These are phyloP conservation scores for Chionodraco myersi DNA, from an alignment of 2,113 vertebrate species.

Conservation along the genomic window DNA sequence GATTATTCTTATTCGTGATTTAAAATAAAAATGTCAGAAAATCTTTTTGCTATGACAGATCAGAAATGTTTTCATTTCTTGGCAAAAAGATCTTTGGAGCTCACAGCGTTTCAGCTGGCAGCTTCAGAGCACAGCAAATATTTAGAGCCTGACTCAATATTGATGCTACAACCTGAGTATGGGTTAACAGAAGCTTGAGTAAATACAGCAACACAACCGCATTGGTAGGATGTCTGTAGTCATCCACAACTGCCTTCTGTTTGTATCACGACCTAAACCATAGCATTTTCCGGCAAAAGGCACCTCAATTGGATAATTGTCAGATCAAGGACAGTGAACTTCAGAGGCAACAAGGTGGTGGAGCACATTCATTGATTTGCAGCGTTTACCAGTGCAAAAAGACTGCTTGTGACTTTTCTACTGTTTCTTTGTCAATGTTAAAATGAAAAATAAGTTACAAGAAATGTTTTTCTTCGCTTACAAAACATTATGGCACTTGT, in stretches of 20 bases:
- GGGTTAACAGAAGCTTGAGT: slow-evolving; percentile 35
- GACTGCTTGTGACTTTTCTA: background rate
- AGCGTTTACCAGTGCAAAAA: background rate
- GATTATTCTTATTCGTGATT: background rate
- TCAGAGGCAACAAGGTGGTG: slow-evolving; percentile 12
- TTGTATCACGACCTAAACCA: slow-evolving; percentile 22
- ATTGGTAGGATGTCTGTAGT: background rate
- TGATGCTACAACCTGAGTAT: background rate
- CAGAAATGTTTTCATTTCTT: slow-evolving; percentile 11
- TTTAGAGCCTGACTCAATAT: slow-evolving; percentile 25
- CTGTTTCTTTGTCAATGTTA: background rate
- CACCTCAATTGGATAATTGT: slow-evolving; percentile 16
- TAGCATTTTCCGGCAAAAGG: slow-evolving; percentile 7
- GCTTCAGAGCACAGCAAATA: slow-evolving; percentile 33
- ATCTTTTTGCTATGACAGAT: slow-evolving; percentile 5
- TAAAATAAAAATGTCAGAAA: slow-evolving; percentile 12
- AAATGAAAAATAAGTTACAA: slow-evolving; percentile 6
- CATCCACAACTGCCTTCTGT: slow-evolving; percentile 16
- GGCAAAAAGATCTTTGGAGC: slow-evolving; percentile 6
- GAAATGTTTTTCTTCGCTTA: background rate
- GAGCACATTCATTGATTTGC: slow-evolving; percentile 14
- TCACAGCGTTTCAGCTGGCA: slow-evolving; percentile 9
- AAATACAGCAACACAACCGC: slow-evolving; percentile 16
- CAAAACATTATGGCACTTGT: background rate
- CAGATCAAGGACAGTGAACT: slow-evolving; percentile 23